These are phyloP conservation scores for Nineta flava DNA, from an alignment of 2,888 invertebrate species.

Conservation along the genomic window DNA sequence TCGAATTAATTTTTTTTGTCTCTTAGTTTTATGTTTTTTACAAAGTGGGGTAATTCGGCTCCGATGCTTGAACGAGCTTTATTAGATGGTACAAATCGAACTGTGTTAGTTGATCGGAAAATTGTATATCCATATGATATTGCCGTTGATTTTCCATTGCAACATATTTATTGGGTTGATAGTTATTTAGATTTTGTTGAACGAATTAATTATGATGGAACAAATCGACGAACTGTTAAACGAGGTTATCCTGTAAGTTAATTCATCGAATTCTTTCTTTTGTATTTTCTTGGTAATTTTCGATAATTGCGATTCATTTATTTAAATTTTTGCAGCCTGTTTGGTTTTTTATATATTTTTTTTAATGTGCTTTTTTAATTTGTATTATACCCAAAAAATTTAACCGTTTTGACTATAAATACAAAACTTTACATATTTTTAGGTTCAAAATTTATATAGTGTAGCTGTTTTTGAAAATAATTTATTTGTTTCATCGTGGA, in stretches of 20 bases:
- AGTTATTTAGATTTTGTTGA: slow-evolving; percentile 65
- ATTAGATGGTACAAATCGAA: slow-evolving; percentile 46
- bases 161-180: slow-evolving; percentile 67
- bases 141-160: slow-evolving; percentile 51
- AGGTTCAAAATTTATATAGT: slow-evolving; percentile 44
- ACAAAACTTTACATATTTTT: too few species aligned
- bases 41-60: slow-evolving; percentile 50
- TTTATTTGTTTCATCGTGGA: slow-evolving; percentile 59
- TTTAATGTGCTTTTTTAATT: slow-evolving; percentile 29
- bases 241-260: slow-evolving; percentile 32
- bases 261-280: slow-evolving; percentile 2
- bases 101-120: slow-evolving; percentile 42
- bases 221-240: slow-evolving; percentile 41
- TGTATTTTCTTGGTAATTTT: neutral
- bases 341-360: neutral
- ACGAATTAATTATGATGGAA: slow-evolving; percentile 60
- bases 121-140: slow-evolving; percentile 66
- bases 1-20: slow-evolving; percentile 4
- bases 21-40: slow-evolving; percentile 53
- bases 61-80: slow-evolving; percentile 47
- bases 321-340: slow-evolving; percentile 13
- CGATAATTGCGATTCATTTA: slow-evolving; percentile 31
- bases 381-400: too few species aligned
- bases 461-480: slow-evolving; percentile 58
- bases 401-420: too few species aligned